Evolutionary conservation across 2,888 invertebrate species (phyloP), one percentile per base, ranked within the genome.

Genomic region (Pristionchus fissidentatus): DNA sequence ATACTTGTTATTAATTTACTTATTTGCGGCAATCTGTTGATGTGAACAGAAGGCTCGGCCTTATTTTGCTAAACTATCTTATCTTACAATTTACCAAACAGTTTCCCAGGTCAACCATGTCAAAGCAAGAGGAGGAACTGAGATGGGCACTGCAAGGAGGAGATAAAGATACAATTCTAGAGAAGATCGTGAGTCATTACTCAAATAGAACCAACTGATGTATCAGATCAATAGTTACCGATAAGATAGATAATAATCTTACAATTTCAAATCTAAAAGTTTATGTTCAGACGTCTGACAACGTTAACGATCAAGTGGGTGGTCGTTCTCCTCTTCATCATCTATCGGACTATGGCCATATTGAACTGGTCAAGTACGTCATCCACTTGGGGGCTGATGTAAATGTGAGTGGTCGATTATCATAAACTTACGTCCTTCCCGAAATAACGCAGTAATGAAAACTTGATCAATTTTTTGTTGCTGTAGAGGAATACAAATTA

Each of bases 281-380:
- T 8, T 26, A 55, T 57, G 77, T 86, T 49, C 38, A 87, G 86
- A 86, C 78, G 26, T 66, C 49, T 7, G 66, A 85, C 8, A 89
- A 88, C 70, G 86, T 97, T 55, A 97, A 97, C 94, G 95, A 95
- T 89, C 95, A 95, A 91, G 95, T 97, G 86, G 96, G 96, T 83
- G 97, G 97, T 83, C 94, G 98, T 92, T 95, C 95, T 85, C 96
- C 97, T 22, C 94, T 98, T 84, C 96, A 97, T 92, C 97, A 92
- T 86, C 98, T 98, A 52, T 97, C 98, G 32, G 98, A 98, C 93
- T 98, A 97, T 94, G 98, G 98, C 0, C 98, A 98, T 93, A 94
- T 94, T 83, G 96, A 95, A 91, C 96, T 98, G 35, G 94, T 98
- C 87, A 95, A 96, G 92, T 97, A 96, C 93, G 94, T 98, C 87